Base-by-base conservation (phyloP, 2,888 invertebrate species). In the Andrena bicolor region DNA sequence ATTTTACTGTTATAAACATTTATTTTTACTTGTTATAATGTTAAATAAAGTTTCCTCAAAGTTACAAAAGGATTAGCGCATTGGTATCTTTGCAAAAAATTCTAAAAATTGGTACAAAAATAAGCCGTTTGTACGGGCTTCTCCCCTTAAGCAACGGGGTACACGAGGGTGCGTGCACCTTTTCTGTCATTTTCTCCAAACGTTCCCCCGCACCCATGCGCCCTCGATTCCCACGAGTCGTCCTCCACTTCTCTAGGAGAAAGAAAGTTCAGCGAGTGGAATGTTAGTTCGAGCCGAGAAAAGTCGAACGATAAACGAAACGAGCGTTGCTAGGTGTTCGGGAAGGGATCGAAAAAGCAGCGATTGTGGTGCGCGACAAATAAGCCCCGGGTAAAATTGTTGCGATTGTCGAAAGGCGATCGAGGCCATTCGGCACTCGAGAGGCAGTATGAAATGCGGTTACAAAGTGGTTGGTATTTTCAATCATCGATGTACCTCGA, bases 401-500 rank as follows among this genome's bases (percentile, higher is more conserved):
- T 77, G 32, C 66, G 71, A 76, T 65, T 58, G 51, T 26, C 53
- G 56, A 16, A 41, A 41, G 56, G 73, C 68, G 72, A 80, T 58
- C 76, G 32, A 56, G 56, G 73, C 28, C 23, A 26, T 30, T 80
- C 74, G 73, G 70, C 70, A 63, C 65, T 75, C 80, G 28, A 8
- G 53, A 35, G 26, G 6, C 41, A 61, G 71, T 66, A 69, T 73
- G 76, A 71, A 80, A 77, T 86, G 86, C 84, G 89, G 90, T 90
- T 85, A 84, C 80, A 58, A 56, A 69, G 80, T 77, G 83, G 72
- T 82, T 66, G 77, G 83, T 74, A 80, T 85, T 84, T 90, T 86
- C 89, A 84, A 89, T 89, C 85, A 82, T 74, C 74, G 41, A 16
- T 61, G 66, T 41, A 23, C 58, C 32, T 35, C 13, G 13, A 13